These are phyloP conservation scores for Stichodactyla helianthus DNA, from an alignment of 64 coral and sea anemone species.

Conservation along the genomic window DNA sequence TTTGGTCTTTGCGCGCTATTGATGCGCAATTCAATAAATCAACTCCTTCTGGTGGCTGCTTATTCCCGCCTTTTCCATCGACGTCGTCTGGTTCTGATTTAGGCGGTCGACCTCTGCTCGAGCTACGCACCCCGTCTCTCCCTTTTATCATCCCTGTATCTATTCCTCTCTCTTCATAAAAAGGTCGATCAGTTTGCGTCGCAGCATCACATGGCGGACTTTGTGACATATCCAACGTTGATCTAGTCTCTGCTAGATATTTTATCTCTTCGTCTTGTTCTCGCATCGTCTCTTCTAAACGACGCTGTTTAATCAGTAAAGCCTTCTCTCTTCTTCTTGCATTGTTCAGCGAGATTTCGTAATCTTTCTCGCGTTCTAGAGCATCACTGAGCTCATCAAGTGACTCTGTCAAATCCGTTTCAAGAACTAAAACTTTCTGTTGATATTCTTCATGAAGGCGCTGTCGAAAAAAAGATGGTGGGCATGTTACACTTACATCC, in stretches of 20 bases:
- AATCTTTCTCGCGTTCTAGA: slow-evolving; percentile 86
- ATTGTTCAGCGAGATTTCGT: slow-evolving; percentile 51
- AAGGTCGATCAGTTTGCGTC: slow-evolving; percentile 63
- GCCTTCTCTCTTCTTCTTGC: slow-evolving; percentile 75
- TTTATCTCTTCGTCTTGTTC: slow-evolving; percentile 90
- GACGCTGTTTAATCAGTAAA: slow-evolving; percentile 65
- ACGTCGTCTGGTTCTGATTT: not conserved
- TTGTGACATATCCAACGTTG: slow-evolving; percentile 16
- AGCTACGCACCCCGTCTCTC: not conserved
- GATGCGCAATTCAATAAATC: slow-evolving; percentile 62
- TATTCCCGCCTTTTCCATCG: not conserved
- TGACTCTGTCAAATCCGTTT: slow-evolving; percentile 92
- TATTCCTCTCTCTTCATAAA: slow-evolving; percentile 58
- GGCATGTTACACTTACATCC: not conserved
- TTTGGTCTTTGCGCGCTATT: slow-evolving; percentile 58
- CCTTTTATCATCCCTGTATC: slow-evolving; percentile 17
- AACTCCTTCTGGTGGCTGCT: slow-evolving; percentile 57
- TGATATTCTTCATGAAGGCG: slow-evolving; percentile 69
- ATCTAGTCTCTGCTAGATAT: slow-evolving; percentile 46
- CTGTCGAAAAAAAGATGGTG: slow-evolving; percentile 29
- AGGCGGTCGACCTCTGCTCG: not conserved
- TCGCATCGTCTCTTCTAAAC: slow-evolving; percentile 69
- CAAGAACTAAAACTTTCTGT: slow-evolving; percentile 78
- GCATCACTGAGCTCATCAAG: slow-evolving; percentile 91
- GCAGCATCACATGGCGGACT: slow-evolving; percentile 29